phyloP scores from a whole-genome alignment of 1,140 invertebrate genomes.

The Forficula auricularia region DNA sequence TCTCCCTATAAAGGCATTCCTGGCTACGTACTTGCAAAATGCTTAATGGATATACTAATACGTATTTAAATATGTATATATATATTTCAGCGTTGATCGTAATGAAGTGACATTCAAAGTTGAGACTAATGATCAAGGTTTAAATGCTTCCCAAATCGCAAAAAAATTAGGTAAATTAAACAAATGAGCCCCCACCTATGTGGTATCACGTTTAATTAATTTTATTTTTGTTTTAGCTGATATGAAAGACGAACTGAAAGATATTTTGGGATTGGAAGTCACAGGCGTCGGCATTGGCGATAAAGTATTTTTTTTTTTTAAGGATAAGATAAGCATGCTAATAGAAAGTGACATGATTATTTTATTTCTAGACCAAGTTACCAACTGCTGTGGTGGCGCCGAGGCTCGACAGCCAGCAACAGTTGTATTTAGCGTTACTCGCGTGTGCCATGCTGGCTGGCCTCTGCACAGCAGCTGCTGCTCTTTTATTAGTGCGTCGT shows the following conservation, averaged over 20 bases:
- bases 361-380: constrained; percentile 27
- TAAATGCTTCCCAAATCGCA: constrained; percentile 54
- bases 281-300: constrained; percentile 58
- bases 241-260: constrained; percentile 39
- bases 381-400: constrained; percentile 30
- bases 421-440: constrained; percentile 37
- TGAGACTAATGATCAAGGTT: constrained; percentile 42
- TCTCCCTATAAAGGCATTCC: no score
- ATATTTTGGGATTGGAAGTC: constrained; percentile 41
- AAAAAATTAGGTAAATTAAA: constrained; percentile 41
- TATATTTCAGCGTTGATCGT: constrained; percentile 39
- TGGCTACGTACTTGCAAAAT: no score
- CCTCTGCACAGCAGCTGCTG: constrained; percentile 43
- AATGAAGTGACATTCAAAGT: constrained; percentile 73
- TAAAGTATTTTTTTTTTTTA: constrained; percentile 33
- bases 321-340: neutral
- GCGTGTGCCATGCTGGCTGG: constrained; percentile 48
- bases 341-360: constrained; percentile 2
- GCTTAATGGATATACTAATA: no score
- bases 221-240: constrained; percentile 31
- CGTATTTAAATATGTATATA: no score
- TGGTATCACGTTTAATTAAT: constrained; percentile 1
- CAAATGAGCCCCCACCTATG: no score
- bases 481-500: constrained; percentile 53
- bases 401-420: constrained; percentile 15